Conservation (phyloP, 92 coral and sea anemone species). For the Desmophyllum pertusum region DNA sequence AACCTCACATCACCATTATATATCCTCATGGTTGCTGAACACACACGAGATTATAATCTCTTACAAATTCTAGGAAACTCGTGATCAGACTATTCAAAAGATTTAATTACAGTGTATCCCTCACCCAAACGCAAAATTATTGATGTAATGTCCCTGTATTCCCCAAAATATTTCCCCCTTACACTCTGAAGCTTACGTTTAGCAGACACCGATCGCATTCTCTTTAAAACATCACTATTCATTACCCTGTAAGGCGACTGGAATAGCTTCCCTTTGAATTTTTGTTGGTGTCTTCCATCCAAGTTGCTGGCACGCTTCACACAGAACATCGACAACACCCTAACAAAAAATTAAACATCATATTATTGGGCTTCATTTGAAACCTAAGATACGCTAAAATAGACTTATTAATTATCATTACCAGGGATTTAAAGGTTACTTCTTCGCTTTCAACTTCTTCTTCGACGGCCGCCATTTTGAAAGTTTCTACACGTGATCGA, state of each 20-base stretch:
- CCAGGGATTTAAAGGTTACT: constrained; percentile 83
- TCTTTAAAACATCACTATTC: neutral
- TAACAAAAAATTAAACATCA: constrained; percentile 10
- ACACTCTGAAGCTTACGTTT: too few species aligned
- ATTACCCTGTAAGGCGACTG: constrained; percentile 91
- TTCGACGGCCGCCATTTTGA: constrained; percentile 80
- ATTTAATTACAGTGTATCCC: too few species aligned
- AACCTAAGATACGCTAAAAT: neutral
- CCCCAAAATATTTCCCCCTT: too few species aligned
- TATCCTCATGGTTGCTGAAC: too few species aligned
- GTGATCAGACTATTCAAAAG: too few species aligned
- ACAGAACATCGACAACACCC: constrained; percentile 91
- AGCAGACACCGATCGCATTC: too few species aligned
- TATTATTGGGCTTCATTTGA: neutral
- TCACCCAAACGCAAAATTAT: too few species aligned
- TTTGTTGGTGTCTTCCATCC: constrained; percentile 94
- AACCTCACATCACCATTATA: too few species aligned
- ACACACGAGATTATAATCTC: too few species aligned
- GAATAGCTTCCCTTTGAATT: constrained; percentile 93
- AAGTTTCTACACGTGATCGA: constrained; percentile 7
- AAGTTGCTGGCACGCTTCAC: constrained; percentile 91
- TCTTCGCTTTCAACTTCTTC: constrained; percentile 46
- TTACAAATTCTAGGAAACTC: too few species aligned
- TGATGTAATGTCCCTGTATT: too few species aligned
- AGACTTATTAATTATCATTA: constrained; percentile 15